These are phyloP conservation scores for Rhinogobio ventralis DNA, from an alignment of 2,797 vertebrate species.

Conservation along the genomic window DNA sequence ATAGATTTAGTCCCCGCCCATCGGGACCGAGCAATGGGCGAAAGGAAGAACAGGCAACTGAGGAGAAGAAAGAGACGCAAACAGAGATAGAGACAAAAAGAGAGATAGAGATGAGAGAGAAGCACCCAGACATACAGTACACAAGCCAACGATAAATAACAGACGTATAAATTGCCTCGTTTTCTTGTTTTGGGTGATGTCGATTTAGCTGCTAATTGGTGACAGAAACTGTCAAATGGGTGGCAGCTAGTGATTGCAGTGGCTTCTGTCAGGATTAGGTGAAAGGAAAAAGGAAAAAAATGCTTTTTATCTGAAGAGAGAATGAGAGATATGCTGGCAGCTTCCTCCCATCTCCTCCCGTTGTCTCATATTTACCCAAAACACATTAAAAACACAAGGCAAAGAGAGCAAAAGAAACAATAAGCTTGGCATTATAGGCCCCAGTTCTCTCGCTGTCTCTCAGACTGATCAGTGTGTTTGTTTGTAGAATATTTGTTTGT, in stretches of 20 bases:
- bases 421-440: constrained; percentile 81
- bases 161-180: constrained; percentile 82
- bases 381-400: constrained; percentile 92
- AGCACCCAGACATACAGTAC: constrained; percentile 78
- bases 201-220: constrained; percentile 99
- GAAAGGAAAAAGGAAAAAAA: constrained; percentile 78
- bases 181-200: constrained; percentile 93
- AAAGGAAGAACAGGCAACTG: constrained; percentile 66
- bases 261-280: constrained; percentile 93
- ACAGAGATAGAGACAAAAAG: constrained; percentile 61
- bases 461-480: constrained; percentile 93
- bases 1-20: constrained; percentile 86
- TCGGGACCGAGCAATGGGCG: constrained; percentile 77
- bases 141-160: constrained; percentile 79
- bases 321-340: constrained; percentile 83
- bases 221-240: constrained; percentile 99
- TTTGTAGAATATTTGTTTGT: constrained; percentile 91
- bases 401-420: constrained; percentile 82
- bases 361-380: constrained; percentile 93
- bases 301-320: constrained; percentile 88
- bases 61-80: constrained; percentile 67
- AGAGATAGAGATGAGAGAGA: constrained; percentile 65
- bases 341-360: constrained; percentile 75
- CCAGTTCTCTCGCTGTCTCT: constrained; percentile 79
- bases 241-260: constrained; percentile 91